phyloP scores from a whole-genome alignment of 1,140 invertebrate genomes.

The Penaeus japonicus region DNA sequence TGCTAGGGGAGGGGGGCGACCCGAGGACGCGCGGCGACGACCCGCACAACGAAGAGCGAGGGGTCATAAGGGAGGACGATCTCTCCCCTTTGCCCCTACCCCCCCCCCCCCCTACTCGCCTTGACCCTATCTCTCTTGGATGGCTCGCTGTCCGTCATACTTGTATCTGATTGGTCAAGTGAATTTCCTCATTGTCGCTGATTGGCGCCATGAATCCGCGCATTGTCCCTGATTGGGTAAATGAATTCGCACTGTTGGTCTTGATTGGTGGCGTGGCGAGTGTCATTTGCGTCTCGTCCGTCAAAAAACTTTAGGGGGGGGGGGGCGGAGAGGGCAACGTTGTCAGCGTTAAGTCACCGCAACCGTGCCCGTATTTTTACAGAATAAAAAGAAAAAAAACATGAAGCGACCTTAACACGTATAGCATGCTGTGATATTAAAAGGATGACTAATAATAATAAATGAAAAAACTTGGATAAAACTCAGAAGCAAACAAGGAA shows the following conservation, averaged over 20 bases:
- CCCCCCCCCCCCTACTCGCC: too few species aligned
- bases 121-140: neutral
- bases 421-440: too few species aligned
- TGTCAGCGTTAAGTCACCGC: too few species aligned
- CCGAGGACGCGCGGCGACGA: too few species aligned
- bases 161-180: slow-evolving; percentile 3
- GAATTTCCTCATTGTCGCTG: slow-evolving; percentile 37
- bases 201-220: slow-evolving; percentile 20
- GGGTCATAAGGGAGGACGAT: neutral
- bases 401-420: too few species aligned
- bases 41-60: neutral
- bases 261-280: slow-evolving; percentile 25
- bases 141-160: neutral
- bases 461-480: too few species aligned
- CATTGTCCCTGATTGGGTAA: slow-evolving; percentile 36
- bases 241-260: neutral
- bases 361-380: too few species aligned
- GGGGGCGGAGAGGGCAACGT: neutral
- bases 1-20: too few species aligned
- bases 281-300: slow-evolving; percentile 20
- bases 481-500: too few species aligned
- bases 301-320: slow-evolving; percentile 15
- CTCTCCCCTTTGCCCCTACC: too few species aligned
- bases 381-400: too few species aligned
- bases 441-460: too few species aligned